A percentile compares a stretch with the other conserved stretches of the same genome.
These are phyloP conservation scores for Aradophagus sp. DNA, from an alignment of 1,140 invertebrate species.

Conservation along the genomic window DNA sequence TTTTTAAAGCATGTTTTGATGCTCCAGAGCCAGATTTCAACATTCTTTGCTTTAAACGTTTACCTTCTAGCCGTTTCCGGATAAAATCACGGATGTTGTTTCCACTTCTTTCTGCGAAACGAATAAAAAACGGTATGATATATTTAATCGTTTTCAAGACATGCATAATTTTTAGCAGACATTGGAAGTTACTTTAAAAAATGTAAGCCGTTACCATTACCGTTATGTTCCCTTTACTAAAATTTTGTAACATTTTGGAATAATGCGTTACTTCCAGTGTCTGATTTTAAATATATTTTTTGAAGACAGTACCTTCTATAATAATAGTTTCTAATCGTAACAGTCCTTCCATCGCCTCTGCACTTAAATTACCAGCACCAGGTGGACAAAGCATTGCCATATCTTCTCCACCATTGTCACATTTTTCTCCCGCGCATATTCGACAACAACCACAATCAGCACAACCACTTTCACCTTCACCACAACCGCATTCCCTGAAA, in stretches of 20 bases:
- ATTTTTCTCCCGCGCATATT: slow-evolving; percentile 85
- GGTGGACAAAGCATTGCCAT: slow-evolving; percentile 73
- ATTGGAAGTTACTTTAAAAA: too few species aligned
- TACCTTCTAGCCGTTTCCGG: slow-evolving; percentile 76
- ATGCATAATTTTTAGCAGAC: neutral
- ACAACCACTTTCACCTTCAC: slow-evolving; percentile 95
- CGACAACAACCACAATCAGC: slow-evolving; percentile 93
- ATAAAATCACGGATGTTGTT: slow-evolving; percentile 78
- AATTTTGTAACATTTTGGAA: too few species aligned
- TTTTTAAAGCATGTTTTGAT: slow-evolving; percentile 68
- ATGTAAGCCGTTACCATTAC: neutral
- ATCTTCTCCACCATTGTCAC: slow-evolving; percentile 73
- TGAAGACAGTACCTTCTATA: slow-evolving; percentile 57
- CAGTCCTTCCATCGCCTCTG: slow-evolving; percentile 47
- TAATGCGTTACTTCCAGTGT: too few species aligned
- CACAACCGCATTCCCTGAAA: slow-evolving; percentile 93
- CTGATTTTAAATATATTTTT: too few species aligned
- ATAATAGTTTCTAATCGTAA: slow-evolving; percentile 56
- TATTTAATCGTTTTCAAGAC: too few species aligned
- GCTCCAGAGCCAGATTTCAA: slow-evolving; percentile 67
- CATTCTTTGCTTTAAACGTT: slow-evolving; percentile 76
- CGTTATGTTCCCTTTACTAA: neutral
- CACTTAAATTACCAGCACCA: slow-evolving; percentile 73
- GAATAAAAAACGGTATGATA: too few species aligned
- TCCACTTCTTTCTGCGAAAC: slow-evolving; percentile 70